Percentiles rank a stretch among this genome's conserved stretches.
Evolutionary conservation across 2,797 vertebrate genomes (phyloP).

Genomic region (Artibeus jamaicensis): DNA sequence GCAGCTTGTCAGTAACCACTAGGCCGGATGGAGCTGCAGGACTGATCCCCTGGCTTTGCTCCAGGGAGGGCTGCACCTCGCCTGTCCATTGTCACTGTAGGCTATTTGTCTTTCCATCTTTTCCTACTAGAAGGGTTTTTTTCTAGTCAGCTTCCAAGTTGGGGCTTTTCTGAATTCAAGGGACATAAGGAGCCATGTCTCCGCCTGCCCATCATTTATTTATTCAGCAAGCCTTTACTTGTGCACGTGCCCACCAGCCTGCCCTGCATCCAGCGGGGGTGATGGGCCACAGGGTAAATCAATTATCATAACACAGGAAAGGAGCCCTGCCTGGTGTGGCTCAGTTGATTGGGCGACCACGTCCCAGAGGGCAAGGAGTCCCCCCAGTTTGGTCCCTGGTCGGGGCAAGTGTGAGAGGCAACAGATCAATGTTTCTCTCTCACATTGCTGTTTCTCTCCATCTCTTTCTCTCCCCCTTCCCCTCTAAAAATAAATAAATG

Average conservation of each 20-base stretch:
- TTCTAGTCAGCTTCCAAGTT: neutral
- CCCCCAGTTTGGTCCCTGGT: too few relatives aligned
- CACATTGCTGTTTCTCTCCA: too few relatives aligned
- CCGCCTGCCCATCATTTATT: neutral
- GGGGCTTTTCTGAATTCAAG: neutral
- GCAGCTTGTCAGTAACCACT: neutral
- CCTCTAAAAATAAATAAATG: too few relatives aligned
- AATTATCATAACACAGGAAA: neutral
- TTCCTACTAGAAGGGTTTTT: neutral
- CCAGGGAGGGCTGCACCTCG: neutral
- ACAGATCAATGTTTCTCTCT: too few relatives aligned
- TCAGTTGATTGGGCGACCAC: too few relatives aligned
- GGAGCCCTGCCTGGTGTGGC: neutral
- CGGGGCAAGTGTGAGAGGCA: too few relatives aligned
- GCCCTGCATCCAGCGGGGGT: neutral
- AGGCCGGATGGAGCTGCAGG: neutral
- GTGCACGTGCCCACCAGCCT: neutral
- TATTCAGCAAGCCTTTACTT: conserved; percentile 28
- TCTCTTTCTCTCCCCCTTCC: too few relatives aligned
- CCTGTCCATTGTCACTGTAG: neutral
- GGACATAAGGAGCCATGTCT: neutral
- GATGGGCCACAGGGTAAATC: neutral
- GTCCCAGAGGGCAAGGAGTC: too few relatives aligned
- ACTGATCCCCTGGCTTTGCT: neutral
- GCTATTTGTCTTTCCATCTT: neutral